phyloP scores from a whole-genome alignment of 2,113 vertebrate genomes.

The Phasianus colchicus region DNA sequence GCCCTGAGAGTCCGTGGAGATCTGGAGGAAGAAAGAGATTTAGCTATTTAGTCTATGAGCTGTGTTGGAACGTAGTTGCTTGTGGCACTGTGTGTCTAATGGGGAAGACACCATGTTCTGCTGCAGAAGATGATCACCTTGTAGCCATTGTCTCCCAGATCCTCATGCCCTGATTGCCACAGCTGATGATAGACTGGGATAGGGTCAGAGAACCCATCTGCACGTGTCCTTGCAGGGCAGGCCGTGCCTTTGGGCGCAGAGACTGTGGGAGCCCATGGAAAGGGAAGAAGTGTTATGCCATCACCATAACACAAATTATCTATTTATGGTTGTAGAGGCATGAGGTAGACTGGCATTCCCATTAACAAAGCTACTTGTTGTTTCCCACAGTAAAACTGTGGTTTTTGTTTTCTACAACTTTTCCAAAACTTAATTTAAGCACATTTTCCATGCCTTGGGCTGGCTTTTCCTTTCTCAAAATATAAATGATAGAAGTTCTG shows the following conservation, averaged over 20 bases:
- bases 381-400: not conserved
- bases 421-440: not conserved
- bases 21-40: conserved; percentile 26
- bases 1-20: not conserved
- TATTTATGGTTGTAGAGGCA: not conserved
- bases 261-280: accelerated
- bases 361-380: not conserved
- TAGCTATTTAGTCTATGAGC: not conserved
- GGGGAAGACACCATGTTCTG: not conserved
- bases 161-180: accelerated
- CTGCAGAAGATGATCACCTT: accelerated
- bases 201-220: not conserved
- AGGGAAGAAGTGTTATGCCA: not conserved
- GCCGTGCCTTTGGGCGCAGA: not conserved
- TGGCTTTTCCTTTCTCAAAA: conserved; percentile 33
- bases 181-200: not conserved
- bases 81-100: not conserved
- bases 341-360: not conserved
- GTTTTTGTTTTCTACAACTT: not conserved
- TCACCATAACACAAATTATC: not conserved
- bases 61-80: accelerated
- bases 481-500: not conserved
- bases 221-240: accelerated
- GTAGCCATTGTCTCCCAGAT: accelerated
- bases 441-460: conserved; percentile 38